These are phyloP conservation scores for Desmodus rotundus DNA, from an alignment of 2,113 vertebrate species.

Conservation along the genomic window DNA sequence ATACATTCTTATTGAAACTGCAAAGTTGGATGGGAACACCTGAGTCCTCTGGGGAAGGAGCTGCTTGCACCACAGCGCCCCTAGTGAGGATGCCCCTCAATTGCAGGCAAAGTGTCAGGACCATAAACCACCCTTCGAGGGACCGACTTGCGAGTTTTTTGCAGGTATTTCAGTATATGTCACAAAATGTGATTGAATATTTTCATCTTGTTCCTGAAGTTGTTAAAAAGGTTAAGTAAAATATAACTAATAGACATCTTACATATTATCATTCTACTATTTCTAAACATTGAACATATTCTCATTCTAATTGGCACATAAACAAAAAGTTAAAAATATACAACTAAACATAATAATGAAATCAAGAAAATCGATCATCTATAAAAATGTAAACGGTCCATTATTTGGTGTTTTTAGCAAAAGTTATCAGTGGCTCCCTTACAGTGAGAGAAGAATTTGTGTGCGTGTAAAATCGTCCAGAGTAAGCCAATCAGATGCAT, in stretches of 20 bases:
- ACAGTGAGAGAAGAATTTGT: not conserved
- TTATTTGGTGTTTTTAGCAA: not conserved
- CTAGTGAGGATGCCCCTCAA: not conserved
- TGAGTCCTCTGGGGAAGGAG: too few relatives aligned
- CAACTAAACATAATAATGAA: not conserved
- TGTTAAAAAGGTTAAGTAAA: not conserved
- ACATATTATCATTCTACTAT: too few relatives aligned
- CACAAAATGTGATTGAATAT: not conserved
- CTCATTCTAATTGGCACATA: not conserved
- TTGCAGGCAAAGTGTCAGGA: not conserved
- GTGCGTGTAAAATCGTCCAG: not conserved
- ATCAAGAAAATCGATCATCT: not conserved
- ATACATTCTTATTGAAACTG: not conserved
- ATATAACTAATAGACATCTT: not conserved
- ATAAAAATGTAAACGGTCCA: not conserved
- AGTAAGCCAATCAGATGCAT: too few relatives aligned
- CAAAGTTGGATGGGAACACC: not conserved
- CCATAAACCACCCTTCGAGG: rapidly evolving
- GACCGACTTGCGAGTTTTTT: not conserved
- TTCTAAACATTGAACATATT: not conserved
- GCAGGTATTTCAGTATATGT: not conserved
- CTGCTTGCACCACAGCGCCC: not conserved
- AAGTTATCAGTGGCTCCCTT: not conserved
- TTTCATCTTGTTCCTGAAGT: not conserved
- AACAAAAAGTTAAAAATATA: not conserved